Conservation (phyloP, 2,113 vertebrate genomes). For the Trematocara unimaculatum region DNA sequence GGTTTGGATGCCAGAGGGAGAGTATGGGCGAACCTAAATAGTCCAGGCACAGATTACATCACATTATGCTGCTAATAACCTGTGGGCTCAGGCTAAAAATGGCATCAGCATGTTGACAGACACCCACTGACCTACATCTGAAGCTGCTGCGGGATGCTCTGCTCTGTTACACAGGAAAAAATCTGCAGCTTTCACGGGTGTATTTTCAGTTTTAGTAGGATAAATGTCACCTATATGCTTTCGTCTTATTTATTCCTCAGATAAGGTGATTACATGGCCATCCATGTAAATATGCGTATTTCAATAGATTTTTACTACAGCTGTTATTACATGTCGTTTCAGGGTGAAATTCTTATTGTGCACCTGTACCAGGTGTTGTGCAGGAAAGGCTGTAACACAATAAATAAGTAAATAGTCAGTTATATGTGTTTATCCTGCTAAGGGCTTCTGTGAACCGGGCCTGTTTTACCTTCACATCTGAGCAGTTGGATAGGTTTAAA, state of each 20-base stretch:
- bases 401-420: not conserved
- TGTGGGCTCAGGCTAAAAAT: not conserved
- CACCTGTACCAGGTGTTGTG: not conserved
- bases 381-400: not conserved
- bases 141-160: not conserved
- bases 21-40: not conserved
- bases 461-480: not conserved
- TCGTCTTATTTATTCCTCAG: not conserved
- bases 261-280: not conserved
- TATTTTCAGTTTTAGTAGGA: not conserved
- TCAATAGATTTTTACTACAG: not conserved
- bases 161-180: not conserved
- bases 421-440: not conserved
- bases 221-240: not conserved
- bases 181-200: not conserved
- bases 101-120: not conserved
- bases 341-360: not conserved
- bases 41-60: not conserved
- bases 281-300: not conserved
- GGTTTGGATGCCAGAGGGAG: not conserved
- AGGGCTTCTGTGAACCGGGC: not conserved
- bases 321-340: not conserved
- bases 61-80: not conserved
- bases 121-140: slow-evolving; percentile 59
- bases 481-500: not conserved